phyloP scores from a whole-genome alignment of 2,113 vertebrate genomes.

The Aythya baeri region DNA sequence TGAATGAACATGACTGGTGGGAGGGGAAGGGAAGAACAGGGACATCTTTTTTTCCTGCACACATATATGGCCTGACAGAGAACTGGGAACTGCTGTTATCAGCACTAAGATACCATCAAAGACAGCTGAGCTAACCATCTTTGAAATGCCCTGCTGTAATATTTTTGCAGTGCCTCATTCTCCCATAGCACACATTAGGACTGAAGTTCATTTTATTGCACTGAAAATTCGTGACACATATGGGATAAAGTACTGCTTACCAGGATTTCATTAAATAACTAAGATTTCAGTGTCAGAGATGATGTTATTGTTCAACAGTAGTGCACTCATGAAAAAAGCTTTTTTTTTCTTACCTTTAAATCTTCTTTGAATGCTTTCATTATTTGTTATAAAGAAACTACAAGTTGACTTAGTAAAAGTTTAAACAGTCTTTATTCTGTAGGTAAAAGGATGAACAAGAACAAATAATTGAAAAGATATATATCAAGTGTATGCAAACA shows the following conservation, averaged over 20 bases:
- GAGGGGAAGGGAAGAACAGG: neutral
- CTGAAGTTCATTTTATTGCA: conserved; percentile 17
- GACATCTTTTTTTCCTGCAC: neutral
- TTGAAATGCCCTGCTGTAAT: neutral
- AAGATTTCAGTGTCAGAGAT: neutral
- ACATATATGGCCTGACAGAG: rapidly evolving
- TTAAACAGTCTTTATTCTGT: conserved; percentile 11
- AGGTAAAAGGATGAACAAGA: neutral
- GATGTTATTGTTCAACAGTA: conserved; percentile 11
- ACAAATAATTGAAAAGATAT: neutral
- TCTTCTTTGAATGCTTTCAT: neutral
- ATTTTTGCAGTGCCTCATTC: neutral
- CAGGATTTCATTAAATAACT: conserved; percentile 26
- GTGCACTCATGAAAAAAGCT: neutral
- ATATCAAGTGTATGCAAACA: neutral
- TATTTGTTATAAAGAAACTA: neutral
- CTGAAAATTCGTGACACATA: neutral
- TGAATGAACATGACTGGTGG: rapidly evolving
- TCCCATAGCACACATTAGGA: neutral
- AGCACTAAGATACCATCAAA: neutral
- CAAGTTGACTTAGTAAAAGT: conserved; percentile 10
- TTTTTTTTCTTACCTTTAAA: conserved; percentile 16
- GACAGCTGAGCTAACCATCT: neutral
- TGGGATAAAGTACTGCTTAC: neutral
- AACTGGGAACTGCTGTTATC: neutral